Conservation (phyloP, 2,113 vertebrate species). For the Thinocorus orbignyianus region DNA sequence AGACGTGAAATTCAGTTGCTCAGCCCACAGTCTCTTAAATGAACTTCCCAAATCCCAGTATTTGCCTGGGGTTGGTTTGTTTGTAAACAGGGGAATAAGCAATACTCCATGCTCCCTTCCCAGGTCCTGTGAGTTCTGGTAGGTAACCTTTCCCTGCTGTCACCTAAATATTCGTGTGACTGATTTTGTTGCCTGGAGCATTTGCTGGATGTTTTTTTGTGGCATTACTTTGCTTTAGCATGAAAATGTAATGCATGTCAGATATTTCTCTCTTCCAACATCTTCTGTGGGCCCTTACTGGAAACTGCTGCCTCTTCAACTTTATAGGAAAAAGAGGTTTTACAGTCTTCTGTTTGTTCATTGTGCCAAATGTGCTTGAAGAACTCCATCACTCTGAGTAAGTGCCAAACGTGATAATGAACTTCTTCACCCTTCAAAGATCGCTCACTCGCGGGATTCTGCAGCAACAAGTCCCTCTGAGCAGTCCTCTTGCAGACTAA, state of each 20-base stretch:
- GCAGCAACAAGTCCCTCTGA: slow-evolving; percentile 22
- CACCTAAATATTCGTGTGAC: not conserved
- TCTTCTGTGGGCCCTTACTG: not conserved
- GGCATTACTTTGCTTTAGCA: not conserved
- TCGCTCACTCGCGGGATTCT: not conserved
- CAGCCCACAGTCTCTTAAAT: not conserved
- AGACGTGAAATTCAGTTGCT: not conserved
- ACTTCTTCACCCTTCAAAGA: slow-evolving; percentile 13
- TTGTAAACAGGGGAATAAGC: not conserved
- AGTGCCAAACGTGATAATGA: not conserved
- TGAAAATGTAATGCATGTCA: not conserved
- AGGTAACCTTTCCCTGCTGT: not conserved
- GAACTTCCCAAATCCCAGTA: not conserved
- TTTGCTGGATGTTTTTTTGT: not conserved
- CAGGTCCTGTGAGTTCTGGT: not conserved
- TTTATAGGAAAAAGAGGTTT: slow-evolving; percentile 1
- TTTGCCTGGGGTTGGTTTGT: not conserved
- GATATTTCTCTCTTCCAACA: not conserved
- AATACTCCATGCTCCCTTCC: not conserved
- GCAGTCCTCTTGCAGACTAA: not conserved
- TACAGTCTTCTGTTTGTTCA: slow-evolving; percentile 18
- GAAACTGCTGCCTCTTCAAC: not conserved
- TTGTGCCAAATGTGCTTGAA: not conserved
- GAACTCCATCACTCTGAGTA: not conserved
- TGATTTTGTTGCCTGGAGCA: slow-evolving; percentile 30